These are phyloP conservation scores for Sternotherus odoratus DNA, from an alignment of 2,797 vertebrate species.

Conservation along the genomic window DNA sequence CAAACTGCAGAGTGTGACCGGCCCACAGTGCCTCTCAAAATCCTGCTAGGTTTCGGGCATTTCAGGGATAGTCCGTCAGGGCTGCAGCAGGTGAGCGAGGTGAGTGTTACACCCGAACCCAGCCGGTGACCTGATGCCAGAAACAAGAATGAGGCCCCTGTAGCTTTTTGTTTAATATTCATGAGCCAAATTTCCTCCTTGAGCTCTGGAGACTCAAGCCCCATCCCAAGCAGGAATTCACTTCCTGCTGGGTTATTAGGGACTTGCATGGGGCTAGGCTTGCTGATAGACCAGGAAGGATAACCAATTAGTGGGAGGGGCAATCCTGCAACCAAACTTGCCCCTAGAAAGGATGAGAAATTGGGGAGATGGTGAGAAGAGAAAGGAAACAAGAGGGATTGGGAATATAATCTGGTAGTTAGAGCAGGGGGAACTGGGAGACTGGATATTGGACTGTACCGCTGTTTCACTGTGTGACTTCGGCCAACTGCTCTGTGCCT, in stretches of 20 bases:
- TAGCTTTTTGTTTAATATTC: neutral
- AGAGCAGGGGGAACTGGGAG: neutral
- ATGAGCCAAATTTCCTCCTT: neutral
- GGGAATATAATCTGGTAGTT: no score
- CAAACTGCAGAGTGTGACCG: neutral
- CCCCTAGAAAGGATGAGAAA: neutral
- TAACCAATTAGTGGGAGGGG: neutral
- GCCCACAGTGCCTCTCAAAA: neutral
- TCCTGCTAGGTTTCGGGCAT: neutral
- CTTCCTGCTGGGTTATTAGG: neutral
- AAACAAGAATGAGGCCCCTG: neutral
- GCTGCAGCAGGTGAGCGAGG: neutral
- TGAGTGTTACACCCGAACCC: neutral
- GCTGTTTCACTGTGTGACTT: neutral
- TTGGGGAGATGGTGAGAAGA: neutral
- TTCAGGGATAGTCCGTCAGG: neutral
- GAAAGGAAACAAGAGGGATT: neutral
- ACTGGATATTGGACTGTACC: neutral
- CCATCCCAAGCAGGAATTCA: neutral
- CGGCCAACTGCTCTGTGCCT: neutral
- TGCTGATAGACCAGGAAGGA: neutral
- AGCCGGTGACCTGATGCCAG: neutral
- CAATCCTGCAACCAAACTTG: neutral
- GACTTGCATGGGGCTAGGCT: neutral
- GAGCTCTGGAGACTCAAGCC: neutral